Conservation (phyloP, 2,113 vertebrate species). For the Pteropus alecto region DNA sequence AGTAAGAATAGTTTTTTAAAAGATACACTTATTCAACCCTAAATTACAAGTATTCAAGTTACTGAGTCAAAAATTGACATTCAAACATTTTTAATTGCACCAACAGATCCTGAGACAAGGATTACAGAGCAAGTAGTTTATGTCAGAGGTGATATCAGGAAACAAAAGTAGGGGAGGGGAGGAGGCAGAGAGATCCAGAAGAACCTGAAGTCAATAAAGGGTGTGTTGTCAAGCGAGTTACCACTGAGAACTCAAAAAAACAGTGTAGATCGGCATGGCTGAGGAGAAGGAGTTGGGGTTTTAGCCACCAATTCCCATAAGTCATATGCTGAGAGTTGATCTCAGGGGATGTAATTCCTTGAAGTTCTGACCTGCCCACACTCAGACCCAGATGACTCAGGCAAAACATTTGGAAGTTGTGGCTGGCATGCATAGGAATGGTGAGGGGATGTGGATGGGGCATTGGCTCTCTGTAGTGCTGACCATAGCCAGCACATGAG, state of each 20-base stretch:
- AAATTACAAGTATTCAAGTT: background rate
- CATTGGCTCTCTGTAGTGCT: background rate
- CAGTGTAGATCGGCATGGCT: background rate
- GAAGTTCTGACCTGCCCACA: background rate
- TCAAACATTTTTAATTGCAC: background rate
- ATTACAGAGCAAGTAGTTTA: background rate
- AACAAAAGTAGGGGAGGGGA: background rate
- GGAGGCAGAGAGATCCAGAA: background rate
- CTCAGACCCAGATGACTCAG: background rate
- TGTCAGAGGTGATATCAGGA: background rate
- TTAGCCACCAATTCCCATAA: background rate
- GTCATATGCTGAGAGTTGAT: constrained; percentile 20
- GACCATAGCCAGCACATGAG: background rate
- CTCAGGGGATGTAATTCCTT: background rate
- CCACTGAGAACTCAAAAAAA: background rate
- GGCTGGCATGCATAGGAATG: background rate
- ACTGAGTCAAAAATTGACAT: background rate
- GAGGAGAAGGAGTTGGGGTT: background rate
- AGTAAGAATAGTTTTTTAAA: background rate
- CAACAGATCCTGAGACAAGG: background rate
- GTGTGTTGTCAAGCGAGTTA: background rate
- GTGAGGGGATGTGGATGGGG: background rate
- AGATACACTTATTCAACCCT: background rate
- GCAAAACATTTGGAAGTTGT: background rate
- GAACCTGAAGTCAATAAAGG: background rate